Base-by-base conservation (phyloP, 1,140 invertebrate species). In the Sminthurinus signatus region DNA sequence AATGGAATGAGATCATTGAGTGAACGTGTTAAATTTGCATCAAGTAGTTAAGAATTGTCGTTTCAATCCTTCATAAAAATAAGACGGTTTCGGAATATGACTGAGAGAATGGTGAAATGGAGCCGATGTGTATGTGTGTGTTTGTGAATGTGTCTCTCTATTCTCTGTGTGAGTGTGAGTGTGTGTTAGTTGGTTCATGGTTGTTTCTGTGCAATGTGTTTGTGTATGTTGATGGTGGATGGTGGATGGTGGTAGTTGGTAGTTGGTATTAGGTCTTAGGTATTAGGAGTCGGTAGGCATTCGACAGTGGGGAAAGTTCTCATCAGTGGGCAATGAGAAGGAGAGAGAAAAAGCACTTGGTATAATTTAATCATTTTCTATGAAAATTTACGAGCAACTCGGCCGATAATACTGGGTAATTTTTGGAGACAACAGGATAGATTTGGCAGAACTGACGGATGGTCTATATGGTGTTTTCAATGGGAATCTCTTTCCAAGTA, bases 401-500 rank as follows among this genome's bases (percentile, higher is more conserved):
- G 28, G 17, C 54, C 32, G 54, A 56, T 56, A 56, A 56, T 56
- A 56, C 28, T 36, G n/a, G 54, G 54, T 56, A 56, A 56, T 56
- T 56, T 56, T 56, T 56, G 31, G 44, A 51, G 59, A 60, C 44
- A 60, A 42, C 43, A 32, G 43, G n/a, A 28, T 50, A 15, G 25
- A 28, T 42, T 60, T 65, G 63, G 63, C 63, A 65, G 32, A 32
- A 48, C 60, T 44, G 63, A 65, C 63, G 63, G 63, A 65, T 65
- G 63, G 59, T 46, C 54, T 65, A 32, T 60, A 65, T 60, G 63
- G 57, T 48, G 59, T 42, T 56, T 12, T 14, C 50, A 52, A 52
- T 52, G 50, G 50, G 50, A 52, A 52, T 27, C 44, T 48, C 5
- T n/a, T n/a, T 21, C n/a, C n/a, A 25, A 48, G 44, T 48, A 48